A percentile compares a stretch with the other conserved stretches of the same genome.
Conservation (phyloP, 2,888 invertebrate genomes). For the Eupithecia dodoneata region DNA sequence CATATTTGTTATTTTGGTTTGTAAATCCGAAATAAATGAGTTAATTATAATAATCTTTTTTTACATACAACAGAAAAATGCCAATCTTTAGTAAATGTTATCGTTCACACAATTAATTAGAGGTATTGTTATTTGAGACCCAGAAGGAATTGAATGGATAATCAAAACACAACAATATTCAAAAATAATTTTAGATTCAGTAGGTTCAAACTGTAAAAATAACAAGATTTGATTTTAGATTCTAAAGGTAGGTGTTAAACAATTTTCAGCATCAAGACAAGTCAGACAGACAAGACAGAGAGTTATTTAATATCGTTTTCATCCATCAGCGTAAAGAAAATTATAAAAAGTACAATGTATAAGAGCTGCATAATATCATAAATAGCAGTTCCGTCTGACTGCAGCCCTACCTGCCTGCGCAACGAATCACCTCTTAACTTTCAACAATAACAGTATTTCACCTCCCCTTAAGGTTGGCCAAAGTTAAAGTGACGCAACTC, state of each 20-base stretch:
- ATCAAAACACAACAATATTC: background rate
- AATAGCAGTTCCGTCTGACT: conserved; percentile 25
- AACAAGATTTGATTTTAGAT: background rate
- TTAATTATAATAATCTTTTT: too few relatives aligned
- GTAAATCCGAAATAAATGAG: too few relatives aligned
- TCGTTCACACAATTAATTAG: background rate
- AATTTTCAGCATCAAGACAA: background rate
- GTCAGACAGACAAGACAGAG: too few relatives aligned
- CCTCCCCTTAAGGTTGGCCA: conserved; percentile 60
- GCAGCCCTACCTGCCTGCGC: conserved; percentile 31
- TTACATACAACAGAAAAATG: background rate
- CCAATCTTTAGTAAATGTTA: background rate
- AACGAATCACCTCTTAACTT: conserved; percentile 36
- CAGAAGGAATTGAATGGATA: background rate
- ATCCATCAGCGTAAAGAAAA: conserved; percentile 5
- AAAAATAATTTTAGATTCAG: background rate
- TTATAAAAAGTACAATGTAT: conserved; percentile 11
- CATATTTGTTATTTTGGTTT: too few relatives aligned
- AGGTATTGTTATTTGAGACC: background rate
- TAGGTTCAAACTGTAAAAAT: background rate
- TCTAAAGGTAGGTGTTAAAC: background rate
- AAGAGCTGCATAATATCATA: conserved; percentile 31
- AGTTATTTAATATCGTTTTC: background rate
- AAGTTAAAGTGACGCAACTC: conserved; percentile 6
- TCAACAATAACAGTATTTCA: conserved; percentile 28